Conservation (phyloP, 2,113 vertebrate species). For the Jacana jacana region DNA sequence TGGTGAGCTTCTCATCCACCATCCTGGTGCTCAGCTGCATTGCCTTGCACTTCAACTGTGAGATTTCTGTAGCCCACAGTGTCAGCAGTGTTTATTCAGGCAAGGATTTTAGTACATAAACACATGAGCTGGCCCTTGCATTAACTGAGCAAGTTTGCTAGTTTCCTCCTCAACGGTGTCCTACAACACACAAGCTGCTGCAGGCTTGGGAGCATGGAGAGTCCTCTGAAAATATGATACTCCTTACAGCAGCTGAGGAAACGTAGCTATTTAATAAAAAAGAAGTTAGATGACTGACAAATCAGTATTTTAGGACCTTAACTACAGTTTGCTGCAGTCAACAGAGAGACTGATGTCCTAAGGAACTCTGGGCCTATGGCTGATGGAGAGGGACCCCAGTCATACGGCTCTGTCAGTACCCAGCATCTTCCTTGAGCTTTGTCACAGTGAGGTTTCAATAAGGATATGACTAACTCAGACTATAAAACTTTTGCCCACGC, state of each 20-base stretch:
- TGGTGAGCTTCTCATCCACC: too few species aligned
- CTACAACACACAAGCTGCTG: background rate
- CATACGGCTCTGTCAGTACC: background rate
- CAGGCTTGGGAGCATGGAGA: background rate
- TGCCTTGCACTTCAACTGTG: accelerated
- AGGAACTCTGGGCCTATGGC: background rate
- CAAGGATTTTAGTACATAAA: background rate
- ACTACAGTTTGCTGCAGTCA: background rate
- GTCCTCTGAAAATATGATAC: background rate
- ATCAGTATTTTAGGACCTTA: background rate
- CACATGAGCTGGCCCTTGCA: background rate
- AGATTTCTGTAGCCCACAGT: accelerated
- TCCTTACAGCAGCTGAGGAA: background rate
- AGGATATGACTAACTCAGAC: background rate
- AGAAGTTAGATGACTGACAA: background rate
- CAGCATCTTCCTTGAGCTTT: background rate
- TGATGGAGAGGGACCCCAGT: background rate
- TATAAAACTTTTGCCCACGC: background rate
- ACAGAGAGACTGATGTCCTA: background rate
- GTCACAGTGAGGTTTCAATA: background rate
- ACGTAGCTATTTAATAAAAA: background rate
- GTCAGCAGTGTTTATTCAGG: background rate
- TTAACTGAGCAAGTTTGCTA: background rate
- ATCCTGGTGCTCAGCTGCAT: accelerated
- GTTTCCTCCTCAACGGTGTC: background rate